A percentile compares a stretch with the other conserved stretches of the same genome.
Conservation (phyloP, 2,113 vertebrate species). For the Onychostoma macrolepis region DNA sequence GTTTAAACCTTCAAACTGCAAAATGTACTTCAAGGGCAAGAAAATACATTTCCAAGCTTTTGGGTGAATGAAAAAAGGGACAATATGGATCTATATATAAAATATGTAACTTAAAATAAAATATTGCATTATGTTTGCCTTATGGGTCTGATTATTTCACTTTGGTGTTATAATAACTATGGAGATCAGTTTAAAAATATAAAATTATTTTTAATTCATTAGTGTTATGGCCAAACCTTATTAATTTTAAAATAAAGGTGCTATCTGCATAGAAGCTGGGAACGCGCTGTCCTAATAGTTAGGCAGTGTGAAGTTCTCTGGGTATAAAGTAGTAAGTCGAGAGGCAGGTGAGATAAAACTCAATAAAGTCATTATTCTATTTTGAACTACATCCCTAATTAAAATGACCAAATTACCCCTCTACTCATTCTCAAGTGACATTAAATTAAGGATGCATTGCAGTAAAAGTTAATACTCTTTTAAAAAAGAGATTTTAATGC, state of each 20-base stretch:
- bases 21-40: background rate
- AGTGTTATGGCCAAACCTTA: background rate
- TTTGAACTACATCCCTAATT: conserved; percentile 64
- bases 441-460: conserved; percentile 65
- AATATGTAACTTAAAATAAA: too few relatives aligned
- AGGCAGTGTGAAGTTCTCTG: background rate
- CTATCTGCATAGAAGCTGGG: background rate
- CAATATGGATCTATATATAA: background rate
- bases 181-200: background rate
- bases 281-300: background rate
- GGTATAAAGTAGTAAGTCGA: conserved; percentile 17
- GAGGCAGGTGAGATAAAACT: conserved; percentile 27
- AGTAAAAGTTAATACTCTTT: conserved; percentile 50
- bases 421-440: conserved; percentile 58
- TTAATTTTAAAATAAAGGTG: conserved; percentile 7
- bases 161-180: background rate
- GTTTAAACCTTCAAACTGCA: background rate
- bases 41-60: background rate
- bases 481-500: conserved; percentile 57
- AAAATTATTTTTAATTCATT: background rate
- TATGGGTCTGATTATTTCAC: background rate
- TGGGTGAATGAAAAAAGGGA: background rate
- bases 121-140: background rate
- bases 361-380: conserved; percentile 57
- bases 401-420: conserved; percentile 64